Base-by-base conservation (phyloP, 1,140 invertebrate genomes). In the Adelges cooleyi region DNA sequence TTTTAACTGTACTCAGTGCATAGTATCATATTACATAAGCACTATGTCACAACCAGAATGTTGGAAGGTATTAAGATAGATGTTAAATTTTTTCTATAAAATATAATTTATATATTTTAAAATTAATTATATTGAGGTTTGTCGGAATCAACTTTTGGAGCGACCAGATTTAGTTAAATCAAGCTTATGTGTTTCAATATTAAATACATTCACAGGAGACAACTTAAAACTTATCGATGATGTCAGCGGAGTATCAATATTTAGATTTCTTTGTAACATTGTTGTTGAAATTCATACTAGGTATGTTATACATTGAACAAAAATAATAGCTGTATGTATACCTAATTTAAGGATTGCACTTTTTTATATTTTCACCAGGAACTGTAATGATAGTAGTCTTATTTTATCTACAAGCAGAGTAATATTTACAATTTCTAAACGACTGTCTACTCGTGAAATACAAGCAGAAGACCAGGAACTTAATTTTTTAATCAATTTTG, bases 361-460 rank as follows among this genome's bases (percentile, higher is more conserved):
- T 18, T 25, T 8, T 42, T 56, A 13, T 2, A 42, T 25, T 44
- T 56, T 25, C 44, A 10, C 25, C 15, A 48, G 56, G 29, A 48
- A 46, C 3, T 48, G 29, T 9, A 62, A 62, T 29, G 56, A 62
- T 22, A 48, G 42, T 20, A 62, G 56, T 48, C 44, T 48, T 33
- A 20, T 62, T 15, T 13, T 62, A 62, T 48, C 56, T n/a, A 46
- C 56, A 33, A 62, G 56, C 17, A 10, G 56, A 48, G 56, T 62
- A 0, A 15, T 62, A 15, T 29, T 62, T 22, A 11, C 46, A 29
- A 17, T 62, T 33, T 62, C 42, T 48, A 62, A 62, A 48, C 56
- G 17, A n/a, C n/a, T 62, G 22, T 29, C 2, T 48, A 15, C 23
- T 3, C 29, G 2, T 46, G 25, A 62, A 29, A 48, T 62, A 20